These are phyloP conservation scores for Rissa tridactyla DNA, from an alignment of 2,113 vertebrate genomes.

Conservation along the genomic window DNA sequence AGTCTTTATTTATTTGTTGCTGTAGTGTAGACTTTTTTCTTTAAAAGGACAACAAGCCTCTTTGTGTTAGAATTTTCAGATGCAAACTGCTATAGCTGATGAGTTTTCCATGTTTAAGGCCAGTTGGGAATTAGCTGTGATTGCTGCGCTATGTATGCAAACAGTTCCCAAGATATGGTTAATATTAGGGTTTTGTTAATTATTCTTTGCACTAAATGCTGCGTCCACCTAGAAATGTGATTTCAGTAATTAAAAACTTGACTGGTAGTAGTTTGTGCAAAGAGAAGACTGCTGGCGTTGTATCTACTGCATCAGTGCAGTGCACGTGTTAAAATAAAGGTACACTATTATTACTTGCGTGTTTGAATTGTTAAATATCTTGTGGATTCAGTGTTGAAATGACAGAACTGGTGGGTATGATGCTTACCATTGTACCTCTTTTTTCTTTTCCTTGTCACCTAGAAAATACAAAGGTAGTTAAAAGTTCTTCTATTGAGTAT, in stretches of 20 bases:
- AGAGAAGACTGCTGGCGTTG: constrained; percentile 46
- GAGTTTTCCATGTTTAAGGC: constrained; percentile 12
- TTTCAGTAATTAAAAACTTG: constrained; percentile 34
- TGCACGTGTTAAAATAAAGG: constrained; percentile 64
- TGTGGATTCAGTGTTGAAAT: neutral
- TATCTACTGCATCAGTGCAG: constrained; percentile 48
- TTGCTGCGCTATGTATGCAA: constrained; percentile 4
- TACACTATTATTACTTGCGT: neutral
- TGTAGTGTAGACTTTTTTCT: neutral
- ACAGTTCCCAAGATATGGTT: constrained; percentile 11
- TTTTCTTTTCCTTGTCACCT: neutral
- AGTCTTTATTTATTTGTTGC: constrained; percentile 43
- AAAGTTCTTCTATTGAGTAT: neutral
- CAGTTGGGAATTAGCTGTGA: neutral
- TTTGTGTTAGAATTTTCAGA: neutral
- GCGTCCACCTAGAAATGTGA: constrained; percentile 57
- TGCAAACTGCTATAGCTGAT: neutral
- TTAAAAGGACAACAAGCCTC: neutral
- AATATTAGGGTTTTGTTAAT: neutral
- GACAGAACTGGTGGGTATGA: neutral
- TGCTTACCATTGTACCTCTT: neutral
- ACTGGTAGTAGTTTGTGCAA: constrained; percentile 43
- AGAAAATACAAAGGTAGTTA: neutral
- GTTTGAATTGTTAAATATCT: neutral
- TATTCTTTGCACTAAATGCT: constrained; percentile 69